Evolutionary conservation across 2,888 invertebrate species (phyloP), one percentile per base, ranked within the genome.

Genomic region (Patella ulyssiponensis): DNA sequence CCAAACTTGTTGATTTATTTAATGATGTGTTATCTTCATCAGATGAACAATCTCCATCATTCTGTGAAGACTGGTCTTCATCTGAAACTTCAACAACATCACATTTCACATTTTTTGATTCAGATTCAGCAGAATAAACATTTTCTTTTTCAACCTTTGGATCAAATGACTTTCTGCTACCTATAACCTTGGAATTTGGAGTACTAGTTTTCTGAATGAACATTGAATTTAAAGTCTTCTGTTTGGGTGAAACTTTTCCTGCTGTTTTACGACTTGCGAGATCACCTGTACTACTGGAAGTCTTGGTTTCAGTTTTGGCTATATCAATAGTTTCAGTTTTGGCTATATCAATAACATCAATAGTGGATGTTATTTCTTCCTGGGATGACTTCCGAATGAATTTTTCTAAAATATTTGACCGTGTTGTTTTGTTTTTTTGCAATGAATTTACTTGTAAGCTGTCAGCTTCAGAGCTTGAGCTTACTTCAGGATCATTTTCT

Each of bases 401-500:
- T 58, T 82, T 81, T 11, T 87, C 86, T 75, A 85, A 33, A 7
- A 81, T 56, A 52, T 82, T 80, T 12, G 74, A 75, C 78, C 81
- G 78, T 76, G 83, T 70, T 72, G 71, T 73, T 77, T 78, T 64
- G 69, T 75, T 64, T 74, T 79, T 79, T 17, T 23, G 72, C 7
- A 33, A 44, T 4, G 27, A 64, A 5, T 75, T 44, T 9, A 78
- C 51, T 12, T 77, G 77, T 11, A 75, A 44, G 64, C 78, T 79
- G 23, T 88, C 88, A 11, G 88, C 85, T 70, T 89, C 89, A 4
- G 89, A 89, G 76, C 88, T 89, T 17, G 88, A 89, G 71, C 88
- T 89, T 9, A 89, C 89, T 77, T 89, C 88, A 76, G 87, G 84
- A 53, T 88, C 88, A 80, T 86, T 83, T 23, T 82, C 82, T 11